These are phyloP conservation scores for Leptocoma aspasia DNA, from an alignment of 2,113 vertebrate genomes.

Conservation along the genomic window DNA sequence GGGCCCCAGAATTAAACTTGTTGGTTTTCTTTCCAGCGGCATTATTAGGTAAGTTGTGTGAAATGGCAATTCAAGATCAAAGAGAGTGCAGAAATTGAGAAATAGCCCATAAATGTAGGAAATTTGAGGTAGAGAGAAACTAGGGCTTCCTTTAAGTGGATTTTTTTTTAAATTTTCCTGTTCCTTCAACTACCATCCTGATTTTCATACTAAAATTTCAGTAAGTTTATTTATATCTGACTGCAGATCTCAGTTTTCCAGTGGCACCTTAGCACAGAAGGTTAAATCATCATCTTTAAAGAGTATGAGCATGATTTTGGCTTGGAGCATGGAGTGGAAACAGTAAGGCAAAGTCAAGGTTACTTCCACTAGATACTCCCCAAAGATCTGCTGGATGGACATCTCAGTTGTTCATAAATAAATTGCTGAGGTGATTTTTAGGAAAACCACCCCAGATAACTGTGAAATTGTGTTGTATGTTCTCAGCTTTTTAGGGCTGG, in stretches of 20 bases:
- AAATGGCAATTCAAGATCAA: slow-evolving; percentile 10
- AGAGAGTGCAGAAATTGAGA: neutral
- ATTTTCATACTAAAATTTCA: neutral
- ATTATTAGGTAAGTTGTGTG: neutral
- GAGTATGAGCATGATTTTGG: neutral
- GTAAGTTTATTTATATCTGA: neutral
- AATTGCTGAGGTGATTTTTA: neutral
- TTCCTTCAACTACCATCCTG: neutral
- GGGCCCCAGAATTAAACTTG: neutral
- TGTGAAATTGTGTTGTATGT: neutral
- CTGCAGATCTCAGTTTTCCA: neutral
- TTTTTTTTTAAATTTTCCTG: neutral
- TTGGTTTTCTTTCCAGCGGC: neutral
- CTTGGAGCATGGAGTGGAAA: neutral
- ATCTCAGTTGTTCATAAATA: neutral
- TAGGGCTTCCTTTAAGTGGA: neutral
- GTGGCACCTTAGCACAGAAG: neutral
- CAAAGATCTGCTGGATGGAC: neutral
- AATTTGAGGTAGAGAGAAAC: neutral
- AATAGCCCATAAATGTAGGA: neutral
- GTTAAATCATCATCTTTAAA: neutral
- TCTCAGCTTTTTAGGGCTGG: neutral
- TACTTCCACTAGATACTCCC: neutral
- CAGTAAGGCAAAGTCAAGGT: neutral
- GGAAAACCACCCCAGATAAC: neutral